phyloP scores from a whole-genome alignment of 2,113 vertebrate genomes.

The Bos javanicus region DNA sequence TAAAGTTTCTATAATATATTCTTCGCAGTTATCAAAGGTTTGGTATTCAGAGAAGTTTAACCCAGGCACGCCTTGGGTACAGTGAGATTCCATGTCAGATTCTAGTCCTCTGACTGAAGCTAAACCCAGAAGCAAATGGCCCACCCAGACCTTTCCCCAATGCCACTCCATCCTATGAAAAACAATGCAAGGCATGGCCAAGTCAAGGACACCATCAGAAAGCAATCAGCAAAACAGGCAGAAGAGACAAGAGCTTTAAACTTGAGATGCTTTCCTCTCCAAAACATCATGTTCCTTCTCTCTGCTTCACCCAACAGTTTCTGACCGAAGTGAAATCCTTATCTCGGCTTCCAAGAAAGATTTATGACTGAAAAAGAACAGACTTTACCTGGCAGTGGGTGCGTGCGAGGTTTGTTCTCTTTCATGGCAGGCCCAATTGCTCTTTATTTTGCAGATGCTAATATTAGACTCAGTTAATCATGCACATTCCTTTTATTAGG shows the following conservation, averaged over 20 bases:
- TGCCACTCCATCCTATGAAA: neutral
- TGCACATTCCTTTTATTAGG: conserved; percentile 74
- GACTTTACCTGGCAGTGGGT: conserved; percentile 59
- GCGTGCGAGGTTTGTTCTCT: neutral
- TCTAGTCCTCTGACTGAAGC: neutral
- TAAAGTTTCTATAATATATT: neutral
- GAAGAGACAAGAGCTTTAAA: conserved; percentile 18
- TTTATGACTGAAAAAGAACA: conserved; percentile 64
- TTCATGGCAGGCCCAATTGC: conserved; percentile 34
- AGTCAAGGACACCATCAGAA: neutral
- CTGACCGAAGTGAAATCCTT: conserved; percentile 62
- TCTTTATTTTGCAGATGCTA: conserved; percentile 67
- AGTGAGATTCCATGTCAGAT: neutral
- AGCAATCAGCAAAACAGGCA: conserved; percentile 9
- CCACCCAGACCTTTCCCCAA: neutral
- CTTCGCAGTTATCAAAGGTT: neutral
- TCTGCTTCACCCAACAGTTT: conserved; percentile 44
- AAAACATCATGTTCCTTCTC: conserved; percentile 61
- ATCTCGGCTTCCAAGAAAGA: conserved; percentile 49
- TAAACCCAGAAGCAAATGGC: neutral
- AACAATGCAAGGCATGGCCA: neutral
- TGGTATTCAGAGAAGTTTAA: neutral
- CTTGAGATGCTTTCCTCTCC: conserved; percentile 34
- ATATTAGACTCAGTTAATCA: conserved; percentile 69
- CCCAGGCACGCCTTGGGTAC: neutral